Percentiles rank a stretch among this genome's conserved stretches.
These are phyloP conservation scores for Scaptomyza montana DNA, from an alignment of 1,140 invertebrate genomes.

Conservation along the genomic window DNA sequence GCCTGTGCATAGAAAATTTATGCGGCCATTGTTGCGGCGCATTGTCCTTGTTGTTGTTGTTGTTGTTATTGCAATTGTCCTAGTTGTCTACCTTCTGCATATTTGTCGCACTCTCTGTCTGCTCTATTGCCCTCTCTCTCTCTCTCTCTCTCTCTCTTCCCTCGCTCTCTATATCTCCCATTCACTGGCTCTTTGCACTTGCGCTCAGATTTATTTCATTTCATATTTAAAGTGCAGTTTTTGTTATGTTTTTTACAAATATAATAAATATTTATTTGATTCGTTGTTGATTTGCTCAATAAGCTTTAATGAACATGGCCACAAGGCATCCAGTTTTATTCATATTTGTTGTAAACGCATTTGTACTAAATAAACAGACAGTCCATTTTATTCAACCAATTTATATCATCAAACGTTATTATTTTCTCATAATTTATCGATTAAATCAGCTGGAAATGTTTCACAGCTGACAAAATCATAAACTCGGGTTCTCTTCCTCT, in stretches of 20 bases:
- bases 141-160: neutral
- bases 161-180: neutral
- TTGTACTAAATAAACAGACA: slow-evolving; percentile 30
- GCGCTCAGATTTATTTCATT: slow-evolving; percentile 38
- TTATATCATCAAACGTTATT: slow-evolving; percentile 68
- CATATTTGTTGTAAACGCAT: slow-evolving; percentile 45
- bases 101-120: slow-evolving; percentile 76
- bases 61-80: slow-evolving; percentile 66
- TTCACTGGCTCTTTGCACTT: slow-evolving; percentile 47
- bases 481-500: slow-evolving; percentile 45
- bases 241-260: slow-evolving; percentile 40
- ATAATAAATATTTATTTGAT: slow-evolving; percentile 48
- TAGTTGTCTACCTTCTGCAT: slow-evolving; percentile 76
- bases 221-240: slow-evolving; percentile 31
- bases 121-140: slow-evolving; percentile 19
- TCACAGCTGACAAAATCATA: slow-evolving; percentile 81
- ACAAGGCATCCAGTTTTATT: slow-evolving; percentile 9
- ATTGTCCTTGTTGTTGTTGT: slow-evolving; percentile 68
- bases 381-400: slow-evolving; percentile 39
- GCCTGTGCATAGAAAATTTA: slow-evolving; percentile 75
- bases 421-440: slow-evolving; percentile 79
- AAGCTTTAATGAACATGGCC: slow-evolving; percentile 62
- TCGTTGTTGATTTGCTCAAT: slow-evolving; percentile 47
- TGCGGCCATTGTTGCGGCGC: slow-evolving; percentile 79
- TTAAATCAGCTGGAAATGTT: slow-evolving; percentile 81